phyloP scores from a whole-genome alignment of 92 coral and sea anemone species.

The Parazoanthus atlanticus region DNA sequence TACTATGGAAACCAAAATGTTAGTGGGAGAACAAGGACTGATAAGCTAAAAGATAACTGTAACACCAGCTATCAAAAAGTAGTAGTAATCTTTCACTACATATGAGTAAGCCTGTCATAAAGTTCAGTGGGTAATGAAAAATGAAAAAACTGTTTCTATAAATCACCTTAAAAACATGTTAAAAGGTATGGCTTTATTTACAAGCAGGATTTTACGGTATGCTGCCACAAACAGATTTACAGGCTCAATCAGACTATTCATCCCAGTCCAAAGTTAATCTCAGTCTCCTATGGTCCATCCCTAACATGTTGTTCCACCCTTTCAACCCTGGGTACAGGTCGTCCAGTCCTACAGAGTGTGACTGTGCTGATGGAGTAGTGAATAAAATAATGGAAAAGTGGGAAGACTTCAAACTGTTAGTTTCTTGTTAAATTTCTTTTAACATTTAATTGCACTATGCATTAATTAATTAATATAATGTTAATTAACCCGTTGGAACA shows the following conservation, averaged over 20 bases:
- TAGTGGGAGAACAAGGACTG: background rate
- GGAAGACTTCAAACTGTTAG: constrained; percentile 93
- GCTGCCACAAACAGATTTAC: background rate
- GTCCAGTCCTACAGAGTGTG: constrained; percentile 44
- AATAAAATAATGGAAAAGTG: constrained; percentile 92
- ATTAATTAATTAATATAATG: background rate
- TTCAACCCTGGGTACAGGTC: constrained; percentile 36
- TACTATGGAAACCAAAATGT: background rate
- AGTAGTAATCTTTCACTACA: no score
- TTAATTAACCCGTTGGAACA: background rate
- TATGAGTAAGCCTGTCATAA: no score
- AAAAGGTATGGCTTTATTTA: background rate
- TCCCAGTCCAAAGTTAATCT: background rate
- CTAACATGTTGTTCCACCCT: constrained; percentile 42
- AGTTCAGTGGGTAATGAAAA: no score
- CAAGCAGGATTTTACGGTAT: constrained; percentile 2
- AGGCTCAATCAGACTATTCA: background rate
- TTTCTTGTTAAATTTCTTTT: constrained; percentile 46
- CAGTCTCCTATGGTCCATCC: constrained; percentile 13
- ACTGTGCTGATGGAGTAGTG: constrained; percentile 58
- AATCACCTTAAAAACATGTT: no score
- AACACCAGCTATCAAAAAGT: background rate
- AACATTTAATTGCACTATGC: constrained; percentile 22
- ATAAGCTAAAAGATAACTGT: no score
- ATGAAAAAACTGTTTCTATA: no score